Evolutionary conservation across 2,113 vertebrate genomes (phyloP), one percentile per base, ranked within the genome.

Genomic region (Bujurquina vittata): DNA sequence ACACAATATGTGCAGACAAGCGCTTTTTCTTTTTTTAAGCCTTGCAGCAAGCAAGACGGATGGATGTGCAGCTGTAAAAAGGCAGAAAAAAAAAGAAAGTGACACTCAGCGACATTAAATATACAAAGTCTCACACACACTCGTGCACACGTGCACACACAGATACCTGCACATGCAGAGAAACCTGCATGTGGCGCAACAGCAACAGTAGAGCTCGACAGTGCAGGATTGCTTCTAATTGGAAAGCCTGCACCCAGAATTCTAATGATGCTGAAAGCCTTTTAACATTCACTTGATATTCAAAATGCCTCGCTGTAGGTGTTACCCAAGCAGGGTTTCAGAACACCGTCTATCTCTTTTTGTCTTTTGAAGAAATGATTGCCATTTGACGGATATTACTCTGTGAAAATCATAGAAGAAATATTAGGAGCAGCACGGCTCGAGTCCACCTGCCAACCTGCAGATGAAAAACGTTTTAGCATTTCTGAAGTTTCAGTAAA

Each of bases 281-380:
- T 92, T 91, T 84, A 89, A 87, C 77, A 87, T 74, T 80, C 54
- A 54, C 58, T 87, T 87, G 63, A 89, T 88, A 87, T 90, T 83
- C 87, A 84, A 46, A 86, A 80, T 58, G 81, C 54, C 67, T 83
- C 74, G 79, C 87, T 81, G 63, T 84, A 85, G 84, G 85, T 87
- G 83, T 80, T 87, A 75, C 75, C 43, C n/a, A 46, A 81, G 79
- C 81, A 76, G 57, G 43, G 18, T 69, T 89, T 65, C 76, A 89
- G 78, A 89, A 76, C 52, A 11, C 35, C 26, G 57, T 79, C 72
- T 69, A 46, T 79, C 76, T 33, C 15, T 75, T 85, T 49, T 75
- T 80, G 69, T 83, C 85, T 84, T 88, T 86, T 86, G 85, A 91
- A 91, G 81, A 83, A 77, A 85, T 84, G 17, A 84, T 84, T 87